Evolutionary conservation across 2,113 vertebrate species (phyloP), one percentile per base, ranked within the genome.

Genomic region (Pica pica): DNA sequence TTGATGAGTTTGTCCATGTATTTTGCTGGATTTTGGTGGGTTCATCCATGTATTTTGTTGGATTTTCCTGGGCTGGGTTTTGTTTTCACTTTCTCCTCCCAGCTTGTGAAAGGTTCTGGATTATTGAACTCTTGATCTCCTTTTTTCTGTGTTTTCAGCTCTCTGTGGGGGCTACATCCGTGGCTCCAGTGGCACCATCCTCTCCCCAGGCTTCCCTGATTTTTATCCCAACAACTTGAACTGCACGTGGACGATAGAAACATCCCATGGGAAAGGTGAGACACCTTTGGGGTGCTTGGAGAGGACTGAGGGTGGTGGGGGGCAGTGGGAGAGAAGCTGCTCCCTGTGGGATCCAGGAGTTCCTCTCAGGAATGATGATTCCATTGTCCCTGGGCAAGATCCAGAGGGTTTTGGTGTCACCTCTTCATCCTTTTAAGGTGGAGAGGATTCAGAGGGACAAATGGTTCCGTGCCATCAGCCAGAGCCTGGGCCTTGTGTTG

Each of bases 141-240:
- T 20, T 9, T 7, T 23, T 12, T 7, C 5, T 4, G 37, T 46
- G 46, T 1, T 30, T 16, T 0, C 95, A 99, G 99, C 99, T 17
- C 97, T 99, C 7, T 99, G 99, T n/a, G 99, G 99, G 46, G 99
- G 99, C 57, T 99, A 99, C 93, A 99, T 99, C 85, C 99, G 98
- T 92, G 99, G 99, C 61, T 99, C 99, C 97, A 97, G 97, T 13
- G 99, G 99, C 35, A 99, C 99, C 94, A 99, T 99, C 96, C 95
- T 99, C 53, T 99, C 99, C 14, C 99, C 99, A 18, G 99, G 99
- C 31, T 99, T 99, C 91, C 99, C 99, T 33, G 99, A 99, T 94
- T 99, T 99, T 95, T 99, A 99, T 95, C 99, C 99, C 10, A 99
- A 99, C 97, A 99, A 99, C 97, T 96, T 99, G 97, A 99, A 99